These are phyloP conservation scores for Peromyscus attwateri DNA, from an alignment of 2,797 vertebrate genomes.

Conservation along the genomic window DNA sequence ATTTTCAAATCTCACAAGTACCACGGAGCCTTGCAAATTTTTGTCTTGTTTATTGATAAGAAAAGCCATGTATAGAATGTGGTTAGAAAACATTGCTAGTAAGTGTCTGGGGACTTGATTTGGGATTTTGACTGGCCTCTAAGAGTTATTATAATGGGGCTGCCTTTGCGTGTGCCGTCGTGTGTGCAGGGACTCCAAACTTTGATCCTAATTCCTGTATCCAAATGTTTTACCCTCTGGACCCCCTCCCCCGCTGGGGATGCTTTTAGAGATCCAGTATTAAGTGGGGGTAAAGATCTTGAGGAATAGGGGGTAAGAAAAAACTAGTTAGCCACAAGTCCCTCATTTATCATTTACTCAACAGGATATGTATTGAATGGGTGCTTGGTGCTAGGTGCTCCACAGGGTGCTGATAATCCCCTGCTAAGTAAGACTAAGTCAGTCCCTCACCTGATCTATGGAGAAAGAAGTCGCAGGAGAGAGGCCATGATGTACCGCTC, in stretches of 20 bases:
- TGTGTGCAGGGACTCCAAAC: not conserved
- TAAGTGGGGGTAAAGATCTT: not conserved
- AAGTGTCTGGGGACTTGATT: not conserved
- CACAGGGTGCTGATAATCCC: not conserved
- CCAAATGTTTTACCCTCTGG: not conserved
- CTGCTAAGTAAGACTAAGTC: not conserved
- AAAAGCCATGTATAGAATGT: not conserved
- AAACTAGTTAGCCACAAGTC: not conserved
- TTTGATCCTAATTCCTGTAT: not conserved
- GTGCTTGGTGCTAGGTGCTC: not conserved
- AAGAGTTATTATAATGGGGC: not conserved
- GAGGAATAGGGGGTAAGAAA: not conserved
- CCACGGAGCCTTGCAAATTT: not conserved
- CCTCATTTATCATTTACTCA: not conserved
- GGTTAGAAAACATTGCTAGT: not conserved
- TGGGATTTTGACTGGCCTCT: not conserved
- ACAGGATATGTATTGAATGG: not conserved
- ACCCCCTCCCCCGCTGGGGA: not conserved
- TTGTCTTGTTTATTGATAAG: slow-evolving; percentile 22
- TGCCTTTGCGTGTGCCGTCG: not conserved
- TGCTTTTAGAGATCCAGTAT: not conserved
- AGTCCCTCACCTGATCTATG: not conserved
- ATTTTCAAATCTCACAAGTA: slow-evolving; percentile 48
- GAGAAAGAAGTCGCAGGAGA: not conserved
- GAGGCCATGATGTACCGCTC: not conserved